Evolutionary conservation across 64 coral and sea anemone species (phyloP).

Genomic region (Orbicella faveolata): DNA sequence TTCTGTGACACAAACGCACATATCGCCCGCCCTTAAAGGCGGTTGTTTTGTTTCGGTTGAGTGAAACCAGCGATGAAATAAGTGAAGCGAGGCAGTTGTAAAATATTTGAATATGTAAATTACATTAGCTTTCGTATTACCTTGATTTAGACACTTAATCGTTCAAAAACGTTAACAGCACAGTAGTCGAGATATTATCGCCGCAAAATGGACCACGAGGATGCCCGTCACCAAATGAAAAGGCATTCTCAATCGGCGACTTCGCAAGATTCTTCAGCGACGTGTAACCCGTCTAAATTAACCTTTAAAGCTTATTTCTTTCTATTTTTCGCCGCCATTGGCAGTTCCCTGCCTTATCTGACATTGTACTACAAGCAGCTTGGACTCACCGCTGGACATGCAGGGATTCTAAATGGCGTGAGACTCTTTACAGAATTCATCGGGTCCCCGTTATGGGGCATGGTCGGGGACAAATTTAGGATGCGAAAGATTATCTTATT

Average conservation of each 20-base stretch:
- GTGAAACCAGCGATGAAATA: too few species aligned
- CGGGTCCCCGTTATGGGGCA: slow-evolving; percentile 66
- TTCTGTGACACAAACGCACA: too few species aligned
- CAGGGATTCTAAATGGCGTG: slow-evolving; percentile 54
- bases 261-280: background rate
- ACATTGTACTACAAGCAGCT: slow-evolving; percentile 80
- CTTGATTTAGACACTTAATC: too few species aligned
- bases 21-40: too few species aligned
- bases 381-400: slow-evolving; percentile 46
- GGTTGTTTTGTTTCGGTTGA: too few species aligned
- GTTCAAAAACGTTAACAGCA: too few species aligned
- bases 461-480: slow-evolving; percentile 60
- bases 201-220: background rate
- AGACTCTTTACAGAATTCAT: slow-evolving; percentile 52
- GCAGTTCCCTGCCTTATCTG: slow-evolving; percentile 66
- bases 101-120: too few species aligned
- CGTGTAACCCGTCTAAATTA: background rate
- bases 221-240: background rate
- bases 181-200: background rate
- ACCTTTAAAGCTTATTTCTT: slow-evolving; percentile 70
- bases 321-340: slow-evolving; percentile 62
- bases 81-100: too few species aligned
- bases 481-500: slow-evolving; percentile 52
- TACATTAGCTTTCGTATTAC: too few species aligned
- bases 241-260: background rate